Base-by-base conservation (phyloP, 2,888 invertebrate species). In the Thera obeliscata region DNA sequence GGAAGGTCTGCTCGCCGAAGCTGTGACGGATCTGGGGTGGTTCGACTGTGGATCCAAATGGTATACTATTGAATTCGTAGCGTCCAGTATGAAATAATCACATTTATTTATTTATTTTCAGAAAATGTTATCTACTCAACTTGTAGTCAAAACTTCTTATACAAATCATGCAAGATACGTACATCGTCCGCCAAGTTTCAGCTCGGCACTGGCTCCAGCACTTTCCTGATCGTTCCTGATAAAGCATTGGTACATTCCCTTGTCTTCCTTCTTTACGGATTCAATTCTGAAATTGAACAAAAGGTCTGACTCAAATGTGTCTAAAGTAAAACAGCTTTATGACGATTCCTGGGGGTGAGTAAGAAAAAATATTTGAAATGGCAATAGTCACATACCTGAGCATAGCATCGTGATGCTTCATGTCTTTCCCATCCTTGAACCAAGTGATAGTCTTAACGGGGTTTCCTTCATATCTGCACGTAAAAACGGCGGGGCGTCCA, bases 161-260 rank as follows among this genome's bases (percentile, higher is more conserved):
- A 22, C 0, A 22, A 22, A 1, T 22, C 22, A 35, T 35, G 22
- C 33, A 55, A 9, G 54, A 48, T 74, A 93, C 95, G 92, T 87
- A 96, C 96, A 98, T 93, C 98, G 94, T 88, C 98, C 98, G 81
- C 98, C 99, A 67, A 99, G 95, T 92, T 98, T 97, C 64, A 99
- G 93, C 94, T 98, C 98, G 60, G 97, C 98, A 64, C 97, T 97
- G 2, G 98, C 98, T 82, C 98, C 98, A 0, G 98, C 98, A 80
- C 97, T 98, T 87, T 98, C 98, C 84, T 98, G 97, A 80, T 98
- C 98, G 84, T 98, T 98, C 65, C 98, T 95, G 61, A 98, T 97
- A 83, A 98, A 98, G 86, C 99, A 99, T 85, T 99, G 99, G 87
- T 98, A 99, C 98, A 98, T 98, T 81, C 99, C 99, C 84, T 98